Conservation (phyloP, 2,888 invertebrate species). For the Lasioglossum zephyrum region DNA sequence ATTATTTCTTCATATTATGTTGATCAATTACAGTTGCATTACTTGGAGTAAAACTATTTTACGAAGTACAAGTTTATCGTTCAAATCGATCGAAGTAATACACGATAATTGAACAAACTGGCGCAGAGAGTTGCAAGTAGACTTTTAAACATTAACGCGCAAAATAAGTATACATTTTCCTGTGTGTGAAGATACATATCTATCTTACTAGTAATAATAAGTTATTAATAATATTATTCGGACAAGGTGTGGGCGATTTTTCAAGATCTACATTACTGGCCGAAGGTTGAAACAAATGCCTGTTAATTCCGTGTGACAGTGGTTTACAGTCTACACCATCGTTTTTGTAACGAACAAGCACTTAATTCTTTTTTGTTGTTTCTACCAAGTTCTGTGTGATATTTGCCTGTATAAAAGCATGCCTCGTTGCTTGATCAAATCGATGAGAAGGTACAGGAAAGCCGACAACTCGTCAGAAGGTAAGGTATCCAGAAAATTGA, state of each 20-base stretch:
- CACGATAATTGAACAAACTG: no score
- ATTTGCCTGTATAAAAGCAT: constrained; percentile 59
- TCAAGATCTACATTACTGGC: constrained; percentile 43
- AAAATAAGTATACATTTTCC: neutral
- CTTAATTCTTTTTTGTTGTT: constrained; percentile 25
- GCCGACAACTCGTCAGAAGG: constrained; percentile 66
- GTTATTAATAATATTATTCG: neutral
- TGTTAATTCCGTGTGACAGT: constrained; percentile 44
- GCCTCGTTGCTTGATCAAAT: constrained; percentile 80
- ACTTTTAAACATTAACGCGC: neutral
- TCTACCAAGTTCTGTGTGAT: constrained; percentile 11
- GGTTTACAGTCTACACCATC: constrained; percentile 45
- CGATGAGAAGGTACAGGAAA: constrained; percentile 76
- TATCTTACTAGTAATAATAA: no score
- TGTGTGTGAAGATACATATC: neutral
- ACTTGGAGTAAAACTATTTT: neutral
- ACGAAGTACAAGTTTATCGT: neutral
- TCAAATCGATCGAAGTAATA: neutral
- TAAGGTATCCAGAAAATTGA: constrained; percentile 48
- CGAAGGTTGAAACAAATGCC: constrained; percentile 58
- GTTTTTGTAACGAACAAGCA: constrained; percentile 30
- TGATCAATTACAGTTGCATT: neutral
- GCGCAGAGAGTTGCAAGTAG: neutral
- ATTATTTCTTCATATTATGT: no score
- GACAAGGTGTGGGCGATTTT: constrained; percentile 16